Evolutionary conservation across 2,888 invertebrate genomes (phyloP), one percentile per base, ranked within the genome.

Genomic region (Aleiodes testaceus): DNA sequence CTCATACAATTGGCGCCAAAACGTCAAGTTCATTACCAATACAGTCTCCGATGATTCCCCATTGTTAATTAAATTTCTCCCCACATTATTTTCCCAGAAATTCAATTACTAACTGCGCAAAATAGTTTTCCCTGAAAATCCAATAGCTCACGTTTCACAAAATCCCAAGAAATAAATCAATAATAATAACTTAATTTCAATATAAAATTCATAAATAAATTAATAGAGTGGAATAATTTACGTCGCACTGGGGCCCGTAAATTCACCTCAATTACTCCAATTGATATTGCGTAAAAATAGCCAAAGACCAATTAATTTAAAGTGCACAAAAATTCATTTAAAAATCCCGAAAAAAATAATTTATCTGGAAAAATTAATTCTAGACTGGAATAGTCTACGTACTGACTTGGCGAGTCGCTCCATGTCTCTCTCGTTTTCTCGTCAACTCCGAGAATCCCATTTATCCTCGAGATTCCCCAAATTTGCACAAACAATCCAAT

Each of bases 381-480:
- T 49, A 42, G 66, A 70, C 70, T 22, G 11, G 14, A 44, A 75
- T 66, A 55, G 66, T 66, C 72, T 76, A 77, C 77, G 75, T 77
- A 76, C 77, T 77, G 77, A 77, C 77, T 76, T 76, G 72, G 71
- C 74, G 76, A 72, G 66, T 70, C 49, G 74, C 72, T 78, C 74
- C 77, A 77, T 77, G 66, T 76, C 69, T 75, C 67, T 70, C 72
- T 30, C 71, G 72, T 69, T 70, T 71, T 69, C 52, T 45, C 47
- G 72, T 69, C 71, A 74, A 69, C 67, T 69, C 63, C 68, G 71
- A 75, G 72, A 79, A 77, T 79, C 77, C 76, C 80, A 81, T 80
- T 75, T 76, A 74, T 74, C 49, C 47, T 26, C 22, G 12, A 45
- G 49, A 30, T 36, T 26, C 61, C 36, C 36, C 6, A 0, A 36